Evolutionary conservation across 2,797 vertebrate genomes (phyloP).

Genomic region (Pangasius larnaudii): DNA sequence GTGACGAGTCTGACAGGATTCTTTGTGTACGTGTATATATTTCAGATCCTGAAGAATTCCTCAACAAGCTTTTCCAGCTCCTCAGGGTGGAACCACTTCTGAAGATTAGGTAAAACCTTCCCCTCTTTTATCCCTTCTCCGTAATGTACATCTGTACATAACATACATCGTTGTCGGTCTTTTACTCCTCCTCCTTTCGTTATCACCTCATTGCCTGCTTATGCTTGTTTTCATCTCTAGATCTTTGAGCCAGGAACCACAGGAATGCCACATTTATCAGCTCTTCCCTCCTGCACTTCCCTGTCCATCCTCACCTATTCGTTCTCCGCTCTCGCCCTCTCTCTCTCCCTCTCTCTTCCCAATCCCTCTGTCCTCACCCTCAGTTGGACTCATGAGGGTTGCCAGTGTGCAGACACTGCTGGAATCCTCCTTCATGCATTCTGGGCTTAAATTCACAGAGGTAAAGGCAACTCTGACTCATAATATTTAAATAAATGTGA

Average conservation of each 20-base stretch:
- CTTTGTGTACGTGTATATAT: conserved; percentile 13
- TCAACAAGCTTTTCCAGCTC: conserved; percentile 84
- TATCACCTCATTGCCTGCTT: not conserved
- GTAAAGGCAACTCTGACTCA: conserved; percentile 60
- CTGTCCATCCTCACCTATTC: conserved; percentile 45
- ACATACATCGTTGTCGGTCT: not conserved
- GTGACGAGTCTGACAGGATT: conserved; percentile 3
- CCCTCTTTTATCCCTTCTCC: not conserved
- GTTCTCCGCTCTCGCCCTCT: conserved; percentile 55
- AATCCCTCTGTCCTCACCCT: conserved; percentile 50
- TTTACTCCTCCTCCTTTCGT: not conserved
- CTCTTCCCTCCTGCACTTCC: conserved; percentile 75
- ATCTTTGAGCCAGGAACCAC: conserved; percentile 74
- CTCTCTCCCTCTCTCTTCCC: conserved; percentile 53
- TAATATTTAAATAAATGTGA: not conserved
- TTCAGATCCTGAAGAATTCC: conserved; percentile 83
- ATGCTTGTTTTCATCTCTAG: conserved; percentile 60
- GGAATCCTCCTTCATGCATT: conserved; percentile 80
- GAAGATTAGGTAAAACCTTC: conserved; percentile 75
- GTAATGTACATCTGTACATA: not conserved
- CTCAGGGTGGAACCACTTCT: conserved; percentile 80
- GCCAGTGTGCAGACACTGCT: conserved; percentile 81
- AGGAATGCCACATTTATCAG: conserved; percentile 84
- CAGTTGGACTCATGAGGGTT: conserved; percentile 65
- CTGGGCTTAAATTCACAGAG: conserved; percentile 84